Evolutionary conservation across 2,888 invertebrate genomes (phyloP), one percentile per base, ranked within the genome.

Genomic region (Dermolepida albohirtum): DNA sequence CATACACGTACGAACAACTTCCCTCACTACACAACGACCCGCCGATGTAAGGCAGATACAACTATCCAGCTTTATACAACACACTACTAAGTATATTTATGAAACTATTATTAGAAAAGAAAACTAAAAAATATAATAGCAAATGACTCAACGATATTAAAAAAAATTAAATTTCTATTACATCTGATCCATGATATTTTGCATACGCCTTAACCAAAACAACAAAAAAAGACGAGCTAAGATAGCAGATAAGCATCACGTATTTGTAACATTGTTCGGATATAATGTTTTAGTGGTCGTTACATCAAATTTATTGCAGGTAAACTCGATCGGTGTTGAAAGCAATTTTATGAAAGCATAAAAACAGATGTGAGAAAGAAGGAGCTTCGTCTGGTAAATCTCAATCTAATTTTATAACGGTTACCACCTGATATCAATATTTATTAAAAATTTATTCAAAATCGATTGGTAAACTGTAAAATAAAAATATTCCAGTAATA

Each of bases 181-280:
- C 4, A 22, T 22, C 22, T 22, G 22, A 22, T 22, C 4, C 22
- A 22, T 34, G 34, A 34, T 7, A 34, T 34, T 34, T 10, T 34
- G 10, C 34, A 34, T 34, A 34, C 6, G 6, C 10, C 10, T 2
- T 1, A 34, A 7, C 8, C 34, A 8, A 34, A 34, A 34, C 6
- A 34, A 10, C 34, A 39, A 29, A 57, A 27, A 57, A 10, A n/a
- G 22, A 43, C n/a, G n/a, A 22, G 7, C 4, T 14, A 22, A 29
- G 14, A 34, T 16, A 40, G 2, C 10, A 7, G 44, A 29, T 54
- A 14, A 62, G 47, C 62, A 27, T n/a, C 16, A 65, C 50, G 54
- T 65, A 66, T 71, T 71, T 71, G 68, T 69, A 71, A 68, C 70
- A 71, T 66, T 71, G 71, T 71, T 68, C 62, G 70, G 66, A 71